Evolutionary conservation across 1,140 invertebrate genomes (phyloP), one percentile per base, ranked within the genome.

Genomic region (Aporrectodea caliginosa): DNA sequence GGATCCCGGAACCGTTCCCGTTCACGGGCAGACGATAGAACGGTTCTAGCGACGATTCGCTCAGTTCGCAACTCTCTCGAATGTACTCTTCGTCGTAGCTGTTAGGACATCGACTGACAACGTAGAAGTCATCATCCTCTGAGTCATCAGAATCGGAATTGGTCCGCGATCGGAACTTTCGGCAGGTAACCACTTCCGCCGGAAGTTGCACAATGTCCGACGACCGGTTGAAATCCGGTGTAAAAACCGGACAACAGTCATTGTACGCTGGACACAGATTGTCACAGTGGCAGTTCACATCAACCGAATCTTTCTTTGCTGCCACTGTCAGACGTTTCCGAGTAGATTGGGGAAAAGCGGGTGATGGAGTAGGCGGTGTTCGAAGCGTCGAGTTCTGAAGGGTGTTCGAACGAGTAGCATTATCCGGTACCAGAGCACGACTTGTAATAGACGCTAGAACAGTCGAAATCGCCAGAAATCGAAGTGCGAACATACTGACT

Each of bases 11-110:
- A 16, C 73, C 34, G 16, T 31, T 69, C n/a, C 82, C 82, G 16
- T 78, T 81, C 29, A 83, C 82, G 6, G 82, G 81, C 22, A 82
- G 33, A 6, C 32, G 74, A 22, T 74, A 70, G 76, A 83, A 78
- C 70, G 58, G 22, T 33, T 82, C 81, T 14, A 27, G 29, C 16
- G 75, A n/a, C 22, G 6, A 2, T 27, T 71, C 33, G 29, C 31
- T 35, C 73, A 58, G 6, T 6, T 77, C 68, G 35, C 79, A 80
- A 30, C 78, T 77, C 27, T 80, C 79, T 16, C 30, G 1, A 1
- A 77, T 75, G 27, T 32, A 74, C 6, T 30, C 73, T 14, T 74
- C 78, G 22, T 30, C 43, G 43, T 75, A 75, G 22, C 32, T 34
- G 22, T 16, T 33, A 14, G 78, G 78, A 79, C 78, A 79, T 30